Percentiles rank a stretch among this genome's conserved stretches.
Conservation (phyloP, 2,888 invertebrate genomes). For the Hirtodrosophila duncani region DNA sequence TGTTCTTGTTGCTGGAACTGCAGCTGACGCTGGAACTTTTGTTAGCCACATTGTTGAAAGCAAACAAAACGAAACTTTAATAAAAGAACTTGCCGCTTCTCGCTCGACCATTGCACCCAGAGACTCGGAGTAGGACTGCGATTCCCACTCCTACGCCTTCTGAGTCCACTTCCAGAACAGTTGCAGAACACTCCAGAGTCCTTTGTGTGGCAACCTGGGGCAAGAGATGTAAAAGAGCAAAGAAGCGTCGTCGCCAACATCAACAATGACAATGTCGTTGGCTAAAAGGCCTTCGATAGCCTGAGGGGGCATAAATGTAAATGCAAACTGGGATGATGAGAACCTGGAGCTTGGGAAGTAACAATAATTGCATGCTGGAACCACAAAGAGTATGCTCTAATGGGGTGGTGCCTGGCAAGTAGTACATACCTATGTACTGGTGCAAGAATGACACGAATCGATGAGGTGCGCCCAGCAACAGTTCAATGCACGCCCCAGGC, state of each 20-base stretch:
- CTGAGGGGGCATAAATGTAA: slow-evolving; percentile 45
- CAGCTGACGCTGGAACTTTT: slow-evolving; percentile 41
- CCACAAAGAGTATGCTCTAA: slow-evolving; percentile 15
- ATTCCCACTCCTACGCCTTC: slow-evolving; percentile 1
- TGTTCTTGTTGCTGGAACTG: slow-evolving; percentile 22
- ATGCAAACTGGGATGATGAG: slow-evolving; percentile 16
- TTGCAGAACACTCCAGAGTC: slow-evolving; percentile 39
- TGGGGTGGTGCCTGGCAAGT: slow-evolving; percentile 12
- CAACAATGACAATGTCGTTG: slow-evolving; percentile 51
- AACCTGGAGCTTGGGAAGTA: not conserved
- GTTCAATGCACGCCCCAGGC: slow-evolving; percentile 65
- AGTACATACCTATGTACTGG: slow-evolving; percentile 34
- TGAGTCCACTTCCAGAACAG: slow-evolving; percentile 26
- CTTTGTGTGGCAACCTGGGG: slow-evolving; percentile 50
- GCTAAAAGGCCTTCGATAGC: slow-evolving; percentile 55
- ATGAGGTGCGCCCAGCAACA: slow-evolving; percentile 46
- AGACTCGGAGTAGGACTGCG: slow-evolving; percentile 8
- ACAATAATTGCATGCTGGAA: slow-evolving; percentile 52
- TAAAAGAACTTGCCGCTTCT: slow-evolving; percentile 53
- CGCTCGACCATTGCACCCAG: too few species aligned
- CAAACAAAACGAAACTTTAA: slow-evolving; percentile 70
- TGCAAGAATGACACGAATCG: slow-evolving; percentile 44
- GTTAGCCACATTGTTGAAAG: slow-evolving; percentile 53
- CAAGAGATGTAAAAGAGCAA: slow-evolving; percentile 25
- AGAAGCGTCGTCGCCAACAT: slow-evolving; percentile 41